phyloP scores from a whole-genome alignment of 2,888 invertebrate species.

The Chloroclysta siterata region DNA sequence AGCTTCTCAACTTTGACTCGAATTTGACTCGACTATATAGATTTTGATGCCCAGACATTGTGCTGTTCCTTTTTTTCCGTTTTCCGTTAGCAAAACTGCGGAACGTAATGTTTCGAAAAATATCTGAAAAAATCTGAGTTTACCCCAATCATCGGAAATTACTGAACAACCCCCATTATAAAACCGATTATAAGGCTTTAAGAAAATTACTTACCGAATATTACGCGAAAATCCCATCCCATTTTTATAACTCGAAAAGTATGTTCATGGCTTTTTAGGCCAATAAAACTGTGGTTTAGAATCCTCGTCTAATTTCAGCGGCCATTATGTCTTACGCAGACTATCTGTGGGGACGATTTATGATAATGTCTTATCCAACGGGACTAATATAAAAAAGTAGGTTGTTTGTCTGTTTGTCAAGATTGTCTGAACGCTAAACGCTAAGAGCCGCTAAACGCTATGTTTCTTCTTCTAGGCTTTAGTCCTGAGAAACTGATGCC shows the following conservation, averaged over 20 bases:
- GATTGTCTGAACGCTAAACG: neutral
- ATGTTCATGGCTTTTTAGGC: slow-evolving; percentile 29
- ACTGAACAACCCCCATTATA: neutral
- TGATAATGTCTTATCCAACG: slow-evolving; percentile 55
- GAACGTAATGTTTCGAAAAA: no score
- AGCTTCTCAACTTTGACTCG: no score
- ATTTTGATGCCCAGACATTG: no score
- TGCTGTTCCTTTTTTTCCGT: no score
- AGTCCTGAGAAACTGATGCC: no score
- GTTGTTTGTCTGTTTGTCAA: slow-evolving; percentile 20
- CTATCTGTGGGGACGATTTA: slow-evolving; percentile 58
- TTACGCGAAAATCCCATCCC: slow-evolving; percentile 13
- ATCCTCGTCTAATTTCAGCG: slow-evolving; percentile 55
- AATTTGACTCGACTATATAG: no score
- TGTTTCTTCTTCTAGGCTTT: no score
- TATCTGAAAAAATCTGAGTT: neutral
- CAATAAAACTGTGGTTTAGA: slow-evolving; percentile 48
- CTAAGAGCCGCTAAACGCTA: no score
- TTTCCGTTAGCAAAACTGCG: no score
- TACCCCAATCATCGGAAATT: neutral
- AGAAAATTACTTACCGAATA: slow-evolving; percentile 7
- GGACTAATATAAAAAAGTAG: slow-evolving; percentile 14
- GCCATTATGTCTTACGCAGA: slow-evolving; percentile 61
- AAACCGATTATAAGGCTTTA: neutral
- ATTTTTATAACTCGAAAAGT: slow-evolving; percentile 28